Conservation (phyloP, 2,888 invertebrate species). For the Ophion obscuratus region DNA sequence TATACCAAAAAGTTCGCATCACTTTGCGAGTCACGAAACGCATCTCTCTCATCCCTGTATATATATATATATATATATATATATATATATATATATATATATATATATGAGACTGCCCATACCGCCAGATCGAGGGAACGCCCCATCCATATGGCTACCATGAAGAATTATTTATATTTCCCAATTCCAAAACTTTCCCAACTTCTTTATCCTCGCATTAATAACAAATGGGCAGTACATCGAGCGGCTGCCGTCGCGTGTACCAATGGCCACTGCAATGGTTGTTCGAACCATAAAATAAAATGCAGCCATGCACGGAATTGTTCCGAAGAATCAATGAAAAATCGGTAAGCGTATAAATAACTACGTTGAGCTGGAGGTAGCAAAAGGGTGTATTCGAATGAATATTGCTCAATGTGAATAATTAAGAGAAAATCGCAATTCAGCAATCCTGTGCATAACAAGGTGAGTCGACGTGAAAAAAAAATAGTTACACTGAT, state of each 20-base stretch:
- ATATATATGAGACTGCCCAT: constrained; percentile 16
- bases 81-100: neutral
- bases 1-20: constrained; percentile 51
- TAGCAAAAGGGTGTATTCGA: neutral
- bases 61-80: neutral
- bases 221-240: constrained; percentile 15
- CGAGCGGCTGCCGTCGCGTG: neutral
- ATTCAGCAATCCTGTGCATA: too few relatives aligned
- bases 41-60: constrained; percentile 6
- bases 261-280: neutral
- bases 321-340: constrained; percentile 6
- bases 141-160: constrained; percentile 34
- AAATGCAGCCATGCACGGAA: neutral
- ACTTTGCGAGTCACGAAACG: constrained; percentile 64
- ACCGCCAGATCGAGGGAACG: constrained; percentile 32
- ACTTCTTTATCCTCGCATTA: constrained; percentile 55
- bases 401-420: neutral
- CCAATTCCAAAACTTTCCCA: constrained; percentile 50
- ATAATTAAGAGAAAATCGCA: neutral
- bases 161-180: constrained; percentile 56
- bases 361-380: neutral
- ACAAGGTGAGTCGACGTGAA: too few relatives aligned
- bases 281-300: neutral
- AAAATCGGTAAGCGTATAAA: neutral
- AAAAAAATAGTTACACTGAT: too few relatives aligned